Percentiles rank a stretch among this genome's conserved stretches.
These are phyloP conservation scores for Protophormia terraenovae DNA, from an alignment of 2,888 invertebrate genomes.

Conservation along the genomic window DNA sequence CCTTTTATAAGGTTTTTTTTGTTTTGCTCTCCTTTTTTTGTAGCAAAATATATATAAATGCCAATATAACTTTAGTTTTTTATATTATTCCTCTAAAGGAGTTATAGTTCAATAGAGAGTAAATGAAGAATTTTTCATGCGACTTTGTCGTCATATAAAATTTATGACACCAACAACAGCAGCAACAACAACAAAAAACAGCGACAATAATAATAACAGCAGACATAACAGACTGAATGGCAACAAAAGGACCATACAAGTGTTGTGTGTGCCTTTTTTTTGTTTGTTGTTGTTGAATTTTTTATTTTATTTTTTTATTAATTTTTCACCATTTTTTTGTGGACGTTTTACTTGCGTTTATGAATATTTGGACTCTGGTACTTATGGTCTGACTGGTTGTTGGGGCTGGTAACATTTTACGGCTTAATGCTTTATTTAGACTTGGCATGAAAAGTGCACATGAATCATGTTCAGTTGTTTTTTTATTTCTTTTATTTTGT, in stretches of 20 bases:
- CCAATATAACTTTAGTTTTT: no score
- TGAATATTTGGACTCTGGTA: neutral
- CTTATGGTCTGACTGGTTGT: neutral
- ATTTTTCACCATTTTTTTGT: conserved; percentile 55
- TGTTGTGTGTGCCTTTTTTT: conserved; percentile 37
- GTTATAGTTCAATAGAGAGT: conserved; percentile 59
- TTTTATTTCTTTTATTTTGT: neutral
- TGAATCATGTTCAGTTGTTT: conserved; percentile 60
- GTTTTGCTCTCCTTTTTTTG: no score
- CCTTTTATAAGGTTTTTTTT: no score
- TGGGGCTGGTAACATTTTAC: conserved; percentile 53
- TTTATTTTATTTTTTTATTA: conserved; percentile 57
- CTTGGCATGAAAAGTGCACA: conserved; percentile 64
- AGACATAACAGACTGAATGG: conserved; percentile 58
- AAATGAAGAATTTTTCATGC: conserved; percentile 66
- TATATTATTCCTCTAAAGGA: conserved; percentile 23
- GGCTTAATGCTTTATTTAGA: conserved; percentile 68
- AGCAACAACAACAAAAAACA: conserved; percentile 19
- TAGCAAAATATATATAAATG: no score
- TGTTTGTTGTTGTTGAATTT: conserved; percentile 20
- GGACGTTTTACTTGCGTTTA: neutral
- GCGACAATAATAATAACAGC: conserved; percentile 46
- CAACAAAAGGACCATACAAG: conserved; percentile 61
- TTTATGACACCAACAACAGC: conserved; percentile 59
- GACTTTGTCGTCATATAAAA: conserved; percentile 65